Conservation (phyloP, 2,888 invertebrate species). For the Lepidocyrtinus sp. region DNA sequence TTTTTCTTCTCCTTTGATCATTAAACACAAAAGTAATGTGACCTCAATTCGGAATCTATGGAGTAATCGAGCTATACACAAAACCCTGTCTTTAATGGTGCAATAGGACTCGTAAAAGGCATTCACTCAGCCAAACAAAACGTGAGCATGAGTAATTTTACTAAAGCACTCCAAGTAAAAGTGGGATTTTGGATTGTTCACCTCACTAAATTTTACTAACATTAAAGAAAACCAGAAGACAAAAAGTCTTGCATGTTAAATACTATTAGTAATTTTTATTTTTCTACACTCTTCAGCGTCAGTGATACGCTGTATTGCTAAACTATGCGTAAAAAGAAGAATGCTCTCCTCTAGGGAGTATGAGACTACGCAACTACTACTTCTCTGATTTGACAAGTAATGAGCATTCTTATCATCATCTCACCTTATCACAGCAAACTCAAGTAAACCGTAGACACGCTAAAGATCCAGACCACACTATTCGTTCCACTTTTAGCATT, state of each 20-base stretch:
- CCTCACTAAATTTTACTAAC: background rate
- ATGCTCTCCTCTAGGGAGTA: background rate
- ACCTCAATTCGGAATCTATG: background rate
- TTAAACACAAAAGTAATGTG: constrained; percentile 30
- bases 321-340: background rate
- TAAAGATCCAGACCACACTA: background rate
- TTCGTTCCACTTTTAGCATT: background rate
- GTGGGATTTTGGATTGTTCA: no score
- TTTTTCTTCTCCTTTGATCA: constrained; percentile 29
- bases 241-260: background rate
- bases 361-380: background rate
- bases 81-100: background rate
- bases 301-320: no score
- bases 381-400: constrained; percentile 36
- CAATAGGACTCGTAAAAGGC: background rate
- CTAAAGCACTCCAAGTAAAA: no score
- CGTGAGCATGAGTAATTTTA: no score
- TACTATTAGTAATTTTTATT: no score
- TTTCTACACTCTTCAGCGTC: no score
- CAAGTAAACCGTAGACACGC: background rate
- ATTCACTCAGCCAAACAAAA: no score
- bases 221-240: background rate
- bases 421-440: constrained; percentile 52
- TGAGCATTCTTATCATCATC: constrained; percentile 55
- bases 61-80: background rate